Evolutionary conservation across 2,797 vertebrate species (phyloP), one percentile per base, ranked within the genome.

Genomic region (Nannoperca australis): DNA sequence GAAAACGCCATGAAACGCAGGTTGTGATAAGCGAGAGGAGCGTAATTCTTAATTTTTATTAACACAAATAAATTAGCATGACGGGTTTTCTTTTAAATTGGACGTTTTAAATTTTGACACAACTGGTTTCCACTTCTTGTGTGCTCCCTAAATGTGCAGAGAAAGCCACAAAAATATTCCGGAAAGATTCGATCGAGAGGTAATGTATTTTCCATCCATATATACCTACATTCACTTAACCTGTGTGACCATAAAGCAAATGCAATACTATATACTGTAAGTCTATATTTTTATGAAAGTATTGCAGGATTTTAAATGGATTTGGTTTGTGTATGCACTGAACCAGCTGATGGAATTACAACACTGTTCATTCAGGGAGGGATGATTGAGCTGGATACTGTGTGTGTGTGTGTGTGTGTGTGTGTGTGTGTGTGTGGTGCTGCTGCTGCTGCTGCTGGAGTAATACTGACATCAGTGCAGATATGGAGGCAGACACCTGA

Each of bases 271-370:
- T 85, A 81, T 78, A 79, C 72, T 69, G 78, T 83, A 82, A 73
- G 82, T 80, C 73, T 84, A 61, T 86, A 82, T 90, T 85, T 84
- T 84, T 72, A 60, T 83, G 44, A 64, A 88, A 88, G 82, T 85
- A 81, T 79, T 77, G 81, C 83, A 68, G 76, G 82, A 82, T 91
- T 90, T 87, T 78, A 91, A 93, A 94, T 93, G 88, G 90, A 94
- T 93, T 85, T 88, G 85, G 92, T 92, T 88, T 90, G 88, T 91
- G 75, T 76, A 70, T 79, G 67, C 74, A 85, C 86, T 91, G 85
- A 84, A 87, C 79, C 85, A 86, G 90, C 85, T 89, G 91, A 94
- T 93, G 82, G 90, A 92, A 93, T 91, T 89, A 92, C 88, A 87
- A 86, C 81, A 55, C 82, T 81, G 85, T 92, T 91, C 89, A 92